These are phyloP conservation scores for Scolanthus callimorphus DNA, from an alignment of 92 coral and sea anemone genomes.

Conservation along the genomic window DNA sequence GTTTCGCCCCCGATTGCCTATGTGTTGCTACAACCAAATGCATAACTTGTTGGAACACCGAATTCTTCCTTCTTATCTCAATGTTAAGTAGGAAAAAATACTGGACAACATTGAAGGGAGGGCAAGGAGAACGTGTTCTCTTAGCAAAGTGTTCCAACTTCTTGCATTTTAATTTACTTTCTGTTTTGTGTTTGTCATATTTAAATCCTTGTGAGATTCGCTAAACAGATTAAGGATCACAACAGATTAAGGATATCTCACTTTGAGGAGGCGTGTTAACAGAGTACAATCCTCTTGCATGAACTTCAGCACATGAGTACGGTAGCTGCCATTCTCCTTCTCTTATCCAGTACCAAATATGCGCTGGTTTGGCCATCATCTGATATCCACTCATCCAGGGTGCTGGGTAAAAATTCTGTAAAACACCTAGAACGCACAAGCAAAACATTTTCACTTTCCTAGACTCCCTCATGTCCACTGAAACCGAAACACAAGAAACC, in stretches of 20 bases:
- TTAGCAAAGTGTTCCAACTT: too few species aligned
- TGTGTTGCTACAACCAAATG: too few species aligned
- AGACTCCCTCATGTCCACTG: too few species aligned
- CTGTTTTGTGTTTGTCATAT: background rate
- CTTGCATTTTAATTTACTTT: too few species aligned
- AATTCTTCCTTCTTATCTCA: too few species aligned
- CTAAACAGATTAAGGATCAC: background rate
- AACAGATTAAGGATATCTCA: background rate
- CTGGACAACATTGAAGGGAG: too few species aligned
- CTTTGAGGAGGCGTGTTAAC: conserved; percentile 26
- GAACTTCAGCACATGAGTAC: conserved; percentile 60
- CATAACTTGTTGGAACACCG: too few species aligned
- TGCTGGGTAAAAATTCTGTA: conserved; percentile 56
- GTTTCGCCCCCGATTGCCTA: too few species aligned
- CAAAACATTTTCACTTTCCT: too few species aligned
- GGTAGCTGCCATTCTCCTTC: conserved; percentile 64
- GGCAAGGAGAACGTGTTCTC: too few species aligned
- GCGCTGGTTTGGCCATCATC: conserved; percentile 44
- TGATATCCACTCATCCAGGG: conserved; percentile 67
- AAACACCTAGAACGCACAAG: background rate
- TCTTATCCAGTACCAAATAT: conserved; percentile 90
- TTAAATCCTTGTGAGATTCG: background rate
- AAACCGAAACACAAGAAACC: too few species aligned
- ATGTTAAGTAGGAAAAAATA: too few species aligned
- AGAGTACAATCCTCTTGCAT: conserved; percentile 54